Base-by-base conservation (phyloP, 30 jellyfish, hydroid and myxozoan species). In the Calvadosia cruxmelitensis region DNA sequence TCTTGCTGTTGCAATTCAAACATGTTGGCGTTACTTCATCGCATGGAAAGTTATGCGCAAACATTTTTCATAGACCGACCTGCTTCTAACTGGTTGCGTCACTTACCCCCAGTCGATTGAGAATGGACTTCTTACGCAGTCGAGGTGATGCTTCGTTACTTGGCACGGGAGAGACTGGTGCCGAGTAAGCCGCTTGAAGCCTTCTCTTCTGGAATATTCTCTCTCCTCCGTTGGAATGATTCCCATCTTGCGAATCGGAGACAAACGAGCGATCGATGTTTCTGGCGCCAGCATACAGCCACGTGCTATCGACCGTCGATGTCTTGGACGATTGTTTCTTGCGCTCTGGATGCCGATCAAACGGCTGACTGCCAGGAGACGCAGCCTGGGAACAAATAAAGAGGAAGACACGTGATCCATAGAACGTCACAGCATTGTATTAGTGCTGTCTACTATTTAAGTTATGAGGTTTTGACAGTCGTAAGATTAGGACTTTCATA, bases 71-170 rank as follows among this genome's bases (percentile, higher is more conserved):
- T n/a, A n/a, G n/a, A n/a, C n/a, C n/a, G n/a, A n/a, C n/a, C n/a
- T n/a, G n/a, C n/a, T n/a, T n/a, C n/a, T n/a, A n/a, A n/a, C n/a
- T n/a, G n/a, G n/a, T n/a, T n/a, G n/a, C n/a, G n/a, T n/a, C 10
- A 64, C 93, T 48, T 51, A 79, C 93, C 75, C 93, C 93, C 13
- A 79, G 51, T 49, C 93, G 16, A 25, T 79, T 77, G 20, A 79
- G 84, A 0, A 79, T 49, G 0, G 93, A 79, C 42, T 79, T 79
- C 53, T 79, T 79, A 12, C 93, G 48, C 50, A 49, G 70, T 1
- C 73, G 53, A 2, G 31, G 78, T 34, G 35, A 74, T 31, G 63
- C 82, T 34, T 48, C 51, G 31, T 30, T 31, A 23, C 70, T 12
- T 29, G 79, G 42, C 29, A 33, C 36, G 23, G 65, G 82, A 48